Evolutionary conservation across 2,888 invertebrate genomes (phyloP).

Genomic region (Drosophila anomalata): DNA sequence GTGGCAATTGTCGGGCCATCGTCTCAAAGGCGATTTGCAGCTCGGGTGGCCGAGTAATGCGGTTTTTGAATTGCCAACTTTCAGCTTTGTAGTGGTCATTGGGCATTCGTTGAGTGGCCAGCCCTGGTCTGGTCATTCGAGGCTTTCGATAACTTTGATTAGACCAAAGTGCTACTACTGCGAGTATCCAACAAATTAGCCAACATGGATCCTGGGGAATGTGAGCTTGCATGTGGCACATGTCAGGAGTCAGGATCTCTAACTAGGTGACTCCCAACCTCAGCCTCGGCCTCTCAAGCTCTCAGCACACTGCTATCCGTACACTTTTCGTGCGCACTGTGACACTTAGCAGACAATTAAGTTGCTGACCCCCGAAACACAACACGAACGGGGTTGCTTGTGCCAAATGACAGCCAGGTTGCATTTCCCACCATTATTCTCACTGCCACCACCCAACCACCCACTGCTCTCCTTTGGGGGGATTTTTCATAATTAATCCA

Average conservation of each 20-base stretch:
- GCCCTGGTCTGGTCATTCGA: slow-evolving; percentile 5
- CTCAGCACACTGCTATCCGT: slow-evolving; percentile 11
- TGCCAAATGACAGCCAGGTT: slow-evolving; percentile 18
- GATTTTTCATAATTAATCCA: slow-evolving; percentile 76
- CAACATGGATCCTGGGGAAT: slow-evolving; percentile 4
- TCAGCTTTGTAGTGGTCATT: slow-evolving; percentile 21
- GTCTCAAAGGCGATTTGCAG: slow-evolving; percentile 48
- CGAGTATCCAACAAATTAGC: slow-evolving; percentile 41
- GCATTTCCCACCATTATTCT: slow-evolving; percentile 26
- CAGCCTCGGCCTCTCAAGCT: slow-evolving; percentile 3
- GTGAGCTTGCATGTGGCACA: slow-evolving; percentile 28
- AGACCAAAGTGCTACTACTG: slow-evolving; percentile 24
- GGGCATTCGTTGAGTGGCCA: slow-evolving; percentile 9
- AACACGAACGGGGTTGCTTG: slow-evolving; percentile 13
- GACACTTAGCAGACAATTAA: slow-evolving; percentile 78
- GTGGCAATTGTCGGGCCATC: slow-evolving; percentile 29
- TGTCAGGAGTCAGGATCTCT: slow-evolving; percentile 31
- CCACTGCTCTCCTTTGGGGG: slow-evolving; percentile 16
- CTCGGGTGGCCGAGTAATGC: slow-evolving; percentile 25
- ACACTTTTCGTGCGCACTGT: slow-evolving; percentile 58
- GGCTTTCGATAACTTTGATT: slow-evolving; percentile 42
- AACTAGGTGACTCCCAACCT: slow-evolving; percentile 14
- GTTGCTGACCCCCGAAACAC: slow-evolving; percentile 64
- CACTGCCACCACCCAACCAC: not conserved
- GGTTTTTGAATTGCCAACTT: slow-evolving; percentile 34